Evolutionary conservation across 2,888 invertebrate species (phyloP).

Genomic region (Morinoia aosen): DNA sequence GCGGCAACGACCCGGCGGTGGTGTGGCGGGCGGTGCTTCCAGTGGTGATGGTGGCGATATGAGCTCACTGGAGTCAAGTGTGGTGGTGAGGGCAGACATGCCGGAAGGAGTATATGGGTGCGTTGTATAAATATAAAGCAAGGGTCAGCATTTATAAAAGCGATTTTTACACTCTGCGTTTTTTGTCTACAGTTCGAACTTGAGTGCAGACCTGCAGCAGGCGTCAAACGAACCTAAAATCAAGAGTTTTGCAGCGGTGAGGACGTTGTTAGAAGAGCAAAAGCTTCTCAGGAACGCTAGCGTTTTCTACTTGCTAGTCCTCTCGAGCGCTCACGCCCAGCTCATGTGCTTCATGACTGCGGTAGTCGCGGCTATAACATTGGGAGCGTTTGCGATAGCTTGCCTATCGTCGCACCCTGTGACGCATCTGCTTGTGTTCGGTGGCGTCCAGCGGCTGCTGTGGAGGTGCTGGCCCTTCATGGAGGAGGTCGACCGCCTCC

Average conservation of each 20-base stretch:
- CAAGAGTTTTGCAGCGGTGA: neutral
- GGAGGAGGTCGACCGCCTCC: neutral
- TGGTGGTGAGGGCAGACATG: neutral
- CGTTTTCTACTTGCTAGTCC: neutral
- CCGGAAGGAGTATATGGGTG: neutral
- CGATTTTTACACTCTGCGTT: neutral
- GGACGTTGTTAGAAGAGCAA: neutral
- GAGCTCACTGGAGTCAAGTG: neutral
- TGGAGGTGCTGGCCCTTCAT: neutral
- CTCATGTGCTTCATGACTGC: neutral
- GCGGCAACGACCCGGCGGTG: no score
- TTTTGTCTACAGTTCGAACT: neutral
- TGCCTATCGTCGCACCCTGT: neutral
- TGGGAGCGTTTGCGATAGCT: neutral
- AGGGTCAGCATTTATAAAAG: neutral
- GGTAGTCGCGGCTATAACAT: neutral
- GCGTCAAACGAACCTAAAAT: neutral
- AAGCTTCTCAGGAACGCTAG: neutral
- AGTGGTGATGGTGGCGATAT: no score
- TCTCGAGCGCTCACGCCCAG: neutral
- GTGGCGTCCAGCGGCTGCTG: neutral
- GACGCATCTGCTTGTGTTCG: neutral
- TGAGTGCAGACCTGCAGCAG: neutral
- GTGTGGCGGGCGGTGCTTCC: no score
- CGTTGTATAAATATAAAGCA: neutral